Evolutionary conservation across 1,140 invertebrate genomes (phyloP).

Genomic region (Cotesia vestalis): DNA sequence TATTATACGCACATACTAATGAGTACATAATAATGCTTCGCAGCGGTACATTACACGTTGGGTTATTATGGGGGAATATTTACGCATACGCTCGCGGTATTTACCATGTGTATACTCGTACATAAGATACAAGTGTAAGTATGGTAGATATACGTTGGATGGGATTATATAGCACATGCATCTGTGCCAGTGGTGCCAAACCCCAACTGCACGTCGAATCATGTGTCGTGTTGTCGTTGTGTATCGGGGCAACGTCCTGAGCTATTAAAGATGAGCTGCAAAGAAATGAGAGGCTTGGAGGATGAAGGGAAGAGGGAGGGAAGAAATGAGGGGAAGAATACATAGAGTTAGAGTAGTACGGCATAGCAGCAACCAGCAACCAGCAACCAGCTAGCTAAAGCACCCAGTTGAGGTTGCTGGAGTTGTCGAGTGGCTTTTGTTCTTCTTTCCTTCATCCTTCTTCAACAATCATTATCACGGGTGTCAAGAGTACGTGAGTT

Average conservation of each 20-base stretch:
- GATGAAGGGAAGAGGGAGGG: background rate
- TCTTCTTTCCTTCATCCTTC: background rate
- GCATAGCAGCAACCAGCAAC: too few relatives aligned
- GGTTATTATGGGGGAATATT: slow-evolving; percentile 20
- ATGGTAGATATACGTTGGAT: background rate
- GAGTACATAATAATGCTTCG: slow-evolving; percentile 33
- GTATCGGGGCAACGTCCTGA: slow-evolving; percentile 60
- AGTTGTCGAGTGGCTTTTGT: slow-evolving; percentile 10
- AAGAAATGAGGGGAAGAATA: slow-evolving; percentile 1
- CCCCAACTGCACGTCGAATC: slow-evolving; percentile 46
- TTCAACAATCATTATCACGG: slow-evolving; percentile 31
- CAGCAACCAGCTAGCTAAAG: background rate
- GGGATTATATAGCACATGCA: slow-evolving; percentile 51
- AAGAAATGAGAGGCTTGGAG: slow-evolving; percentile 6
- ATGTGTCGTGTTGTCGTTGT: slow-evolving; percentile 20
- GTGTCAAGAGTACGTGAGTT: slow-evolving; percentile 21
- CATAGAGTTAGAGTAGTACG: slow-evolving; percentile 13
- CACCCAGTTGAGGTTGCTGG: too few relatives aligned
- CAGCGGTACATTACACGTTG: background rate
- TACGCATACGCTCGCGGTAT: slow-evolving; percentile 14
- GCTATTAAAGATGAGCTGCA: slow-evolving; percentile 58
- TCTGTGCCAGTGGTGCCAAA: slow-evolving; percentile 66
- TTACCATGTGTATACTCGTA: background rate
- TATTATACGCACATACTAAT: slow-evolving; percentile 28
- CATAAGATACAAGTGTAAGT: background rate